Percentiles rank a stretch among this genome's conserved stretches.
Evolutionary conservation across 2,797 vertebrate species (phyloP).

Genomic region (Sebastiscus albofasciatus): DNA sequence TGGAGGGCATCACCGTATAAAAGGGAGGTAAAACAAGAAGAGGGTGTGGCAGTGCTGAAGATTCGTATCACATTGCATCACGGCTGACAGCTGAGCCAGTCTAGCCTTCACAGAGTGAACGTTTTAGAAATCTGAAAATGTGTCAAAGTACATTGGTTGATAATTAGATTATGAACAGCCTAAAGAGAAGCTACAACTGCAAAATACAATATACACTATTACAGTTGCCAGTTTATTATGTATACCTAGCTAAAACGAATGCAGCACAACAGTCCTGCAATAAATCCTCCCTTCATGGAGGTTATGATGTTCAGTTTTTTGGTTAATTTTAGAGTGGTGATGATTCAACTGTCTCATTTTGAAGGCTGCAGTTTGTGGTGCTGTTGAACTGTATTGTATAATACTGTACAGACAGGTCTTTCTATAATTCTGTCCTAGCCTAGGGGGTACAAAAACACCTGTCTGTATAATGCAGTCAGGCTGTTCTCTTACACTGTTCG

Average conservation of each 20-base stretch:
- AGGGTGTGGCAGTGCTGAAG: slow-evolving; percentile 40
- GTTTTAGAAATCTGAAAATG: background rate
- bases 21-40: slow-evolving; percentile 34
- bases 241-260: background rate
- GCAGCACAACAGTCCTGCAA: background rate
- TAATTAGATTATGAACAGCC: background rate
- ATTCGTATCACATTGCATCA: slow-evolving; percentile 10
- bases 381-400: background rate
- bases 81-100: slow-evolving; percentile 4
- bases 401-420: background rate
- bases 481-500: too few relatives aligned
- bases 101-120: background rate
- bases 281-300: background rate
- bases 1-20: slow-evolving; percentile 32
- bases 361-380: background rate
- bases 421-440: background rate
- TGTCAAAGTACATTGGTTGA: background rate
- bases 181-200: background rate
- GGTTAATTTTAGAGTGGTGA: background rate
- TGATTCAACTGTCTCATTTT: background rate
- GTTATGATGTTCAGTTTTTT: background rate
- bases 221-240: background rate
- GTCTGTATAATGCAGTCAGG: background rate
- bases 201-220: background rate
- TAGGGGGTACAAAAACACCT: background rate